Evolutionary conservation across 2,113 vertebrate species (phyloP).

Genomic region (Rissa tridactyla): DNA sequence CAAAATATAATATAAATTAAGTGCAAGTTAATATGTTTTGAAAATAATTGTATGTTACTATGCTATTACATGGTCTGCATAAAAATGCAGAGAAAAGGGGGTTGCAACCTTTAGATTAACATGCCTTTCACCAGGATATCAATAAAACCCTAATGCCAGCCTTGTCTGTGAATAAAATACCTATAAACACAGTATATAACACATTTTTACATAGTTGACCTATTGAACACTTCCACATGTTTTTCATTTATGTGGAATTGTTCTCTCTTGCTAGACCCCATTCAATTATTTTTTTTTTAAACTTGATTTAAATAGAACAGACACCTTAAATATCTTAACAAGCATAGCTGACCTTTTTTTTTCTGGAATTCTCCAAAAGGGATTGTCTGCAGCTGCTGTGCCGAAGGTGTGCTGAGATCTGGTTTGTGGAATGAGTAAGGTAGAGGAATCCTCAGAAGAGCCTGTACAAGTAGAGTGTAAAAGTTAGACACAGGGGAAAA

Average conservation of each 20-base stretch:
- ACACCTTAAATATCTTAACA: conserved; percentile 72
- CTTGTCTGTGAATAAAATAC: conserved; percentile 63
- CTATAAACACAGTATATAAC: conserved; percentile 66
- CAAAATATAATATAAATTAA: background rate
- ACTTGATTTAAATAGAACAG: conserved; percentile 72
- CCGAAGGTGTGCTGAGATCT: background rate
- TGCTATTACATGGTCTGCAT: background rate
- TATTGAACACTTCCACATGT: conserved; percentile 66
- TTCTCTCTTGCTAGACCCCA: conserved; percentile 57
- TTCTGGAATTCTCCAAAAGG: conserved; percentile 42
- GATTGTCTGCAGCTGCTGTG: conserved; percentile 25
- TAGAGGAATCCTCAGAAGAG: background rate
- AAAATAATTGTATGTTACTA: background rate
- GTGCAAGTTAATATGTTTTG: background rate
- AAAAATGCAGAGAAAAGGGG: background rate
- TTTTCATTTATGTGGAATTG: conserved; percentile 72
- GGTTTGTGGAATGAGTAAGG: background rate
- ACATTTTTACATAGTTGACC: conserved; percentile 69
- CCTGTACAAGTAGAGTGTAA: background rate
- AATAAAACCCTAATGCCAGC: conserved; percentile 39
- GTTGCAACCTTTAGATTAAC: background rate
- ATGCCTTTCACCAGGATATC: conserved; percentile 44
- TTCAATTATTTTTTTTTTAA: conserved; percentile 12
- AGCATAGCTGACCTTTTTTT: conserved; percentile 51
- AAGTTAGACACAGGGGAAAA: background rate